Evolutionary conservation across 1,140 invertebrate genomes (phyloP).

Genomic region (Drosophila subobscura): DNA sequence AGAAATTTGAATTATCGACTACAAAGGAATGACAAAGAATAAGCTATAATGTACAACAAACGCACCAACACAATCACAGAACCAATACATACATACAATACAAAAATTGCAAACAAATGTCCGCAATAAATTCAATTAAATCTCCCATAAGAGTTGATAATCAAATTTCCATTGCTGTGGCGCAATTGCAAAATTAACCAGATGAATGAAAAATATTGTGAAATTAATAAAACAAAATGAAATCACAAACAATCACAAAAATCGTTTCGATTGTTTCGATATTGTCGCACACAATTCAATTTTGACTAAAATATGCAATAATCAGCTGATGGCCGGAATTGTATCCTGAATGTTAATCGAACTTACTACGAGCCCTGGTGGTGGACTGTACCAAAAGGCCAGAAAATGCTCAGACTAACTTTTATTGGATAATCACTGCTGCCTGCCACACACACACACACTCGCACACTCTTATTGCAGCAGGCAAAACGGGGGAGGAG

Average conservation of each 20-base stretch:
- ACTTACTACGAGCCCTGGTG: no score
- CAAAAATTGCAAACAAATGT: slow-evolving; percentile 43
- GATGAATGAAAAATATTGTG: slow-evolving; percentile 32
- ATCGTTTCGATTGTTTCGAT: neutral
- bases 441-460: no score
- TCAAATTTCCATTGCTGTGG: slow-evolving; percentile 40
- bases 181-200: slow-evolving; percentile 17
- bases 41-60: neutral
- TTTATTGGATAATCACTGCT: no score
- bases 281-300: slow-evolving; percentile 28
- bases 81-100: slow-evolving; percentile 2
- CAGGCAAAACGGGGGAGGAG: no score
- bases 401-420: no score
- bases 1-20: slow-evolving; percentile 58
- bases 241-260: neutral
- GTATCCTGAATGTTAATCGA: neutral
- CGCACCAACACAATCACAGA: neutral
- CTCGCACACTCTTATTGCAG: no score
- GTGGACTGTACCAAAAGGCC: no score
- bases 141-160: slow-evolving; percentile 62
- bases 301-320: slow-evolving; percentile 19
- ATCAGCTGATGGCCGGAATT: slow-evolving; percentile 4
- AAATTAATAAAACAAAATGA: slow-evolving; percentile 30
- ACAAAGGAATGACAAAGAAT: slow-evolving; percentile 9
- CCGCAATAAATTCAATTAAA: slow-evolving; percentile 66